Evolutionary conservation across 2,797 vertebrate species (phyloP).

Genomic region (Rhyacichthys aspro): DNA sequence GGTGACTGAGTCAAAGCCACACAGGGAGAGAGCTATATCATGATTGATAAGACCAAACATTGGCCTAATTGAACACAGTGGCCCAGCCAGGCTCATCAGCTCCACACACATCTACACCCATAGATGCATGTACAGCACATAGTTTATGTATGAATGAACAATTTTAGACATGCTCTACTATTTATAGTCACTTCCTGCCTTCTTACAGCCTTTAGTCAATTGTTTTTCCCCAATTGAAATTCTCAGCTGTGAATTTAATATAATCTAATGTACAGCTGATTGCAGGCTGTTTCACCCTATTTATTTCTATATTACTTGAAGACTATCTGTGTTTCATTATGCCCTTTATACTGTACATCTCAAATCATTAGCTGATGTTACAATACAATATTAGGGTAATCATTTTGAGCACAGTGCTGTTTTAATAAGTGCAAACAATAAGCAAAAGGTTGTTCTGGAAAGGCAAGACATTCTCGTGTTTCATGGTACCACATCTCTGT

Average conservation of each 20-base stretch:
- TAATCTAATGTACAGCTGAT: slow-evolving; percentile 21
- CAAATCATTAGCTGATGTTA: too few species aligned
- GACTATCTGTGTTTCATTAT: too few species aligned
- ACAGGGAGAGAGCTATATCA: slow-evolving; percentile 53
- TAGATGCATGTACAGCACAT: slow-evolving; percentile 3
- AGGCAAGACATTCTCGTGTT: slow-evolving; percentile 40
- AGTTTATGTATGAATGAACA: slow-evolving; percentile 15
- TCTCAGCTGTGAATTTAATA: slow-evolving; percentile 24
- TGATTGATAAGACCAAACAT: slow-evolving; percentile 75
- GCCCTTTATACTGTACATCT: too few species aligned
- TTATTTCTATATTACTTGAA: too few species aligned
- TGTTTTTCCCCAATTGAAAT: not conserved
- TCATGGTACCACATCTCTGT: slow-evolving; percentile 50
- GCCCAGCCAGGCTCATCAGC: slow-evolving; percentile 41
- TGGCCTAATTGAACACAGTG: slow-evolving; percentile 65
- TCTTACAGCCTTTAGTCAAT: not conserved
- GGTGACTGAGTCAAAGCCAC: slow-evolving; percentile 49
- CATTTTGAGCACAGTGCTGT: too few species aligned
- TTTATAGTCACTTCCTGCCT: not conserved
- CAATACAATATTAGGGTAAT: too few species aligned
- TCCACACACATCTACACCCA: slow-evolving; percentile 15
- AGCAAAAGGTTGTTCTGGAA: slow-evolving; percentile 24
- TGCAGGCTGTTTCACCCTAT: too few species aligned
- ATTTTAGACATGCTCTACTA: not conserved
- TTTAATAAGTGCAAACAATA: too few species aligned